Evolutionary conservation across 2,888 invertebrate species (phyloP), one percentile per base, ranked within the genome.

Genomic region (Leptothorax acervorum): DNA sequence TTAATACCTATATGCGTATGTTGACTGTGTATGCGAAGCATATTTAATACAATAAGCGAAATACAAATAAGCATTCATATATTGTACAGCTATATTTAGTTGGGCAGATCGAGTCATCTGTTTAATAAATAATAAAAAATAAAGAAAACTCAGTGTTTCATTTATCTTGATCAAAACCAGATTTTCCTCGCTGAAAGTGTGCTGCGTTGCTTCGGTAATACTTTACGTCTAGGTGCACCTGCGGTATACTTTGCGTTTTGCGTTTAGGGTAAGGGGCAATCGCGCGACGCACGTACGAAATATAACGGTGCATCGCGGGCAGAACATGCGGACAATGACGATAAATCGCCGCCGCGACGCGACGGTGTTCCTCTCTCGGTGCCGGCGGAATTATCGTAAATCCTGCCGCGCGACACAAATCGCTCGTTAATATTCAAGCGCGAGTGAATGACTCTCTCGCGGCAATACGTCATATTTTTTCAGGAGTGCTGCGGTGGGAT

Each of bases 351-450:
- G 23, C 11, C 48, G 53, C n/a, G 70, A 53, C 48, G 53, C n/a
- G 70, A 53, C n/a, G 42, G 18, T 42, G 71, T 78, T 28, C n/a
- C 71, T 71, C 53, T 71, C 39, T 42, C 42, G 2, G 35, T 18
- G 18, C 39, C 28, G 23, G 39, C 39, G 6, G 63, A 71, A 83
- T 83, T 82, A 83, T 82, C 83, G 45, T 83, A 83, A 82, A 83
- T 83, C 35, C 53, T 23, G 9, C 39, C 71, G 35, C 62, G 66
- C 81, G 81, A 66, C 82, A 82, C 60, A 70, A 51, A 71, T 81
- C 71, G 83, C 71, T 53, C 70, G 60, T 60, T 83, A 68, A 81
- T 78, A 78, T 71, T 57, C 71, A 78, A 78, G n/a, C 42, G 55
- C 35, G 71, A 78, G 51, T 70, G 45, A 70, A 71, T 71, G 71